Base-by-base conservation (phyloP, 1,140 invertebrate species). In the Papilio glaucus region DNA sequence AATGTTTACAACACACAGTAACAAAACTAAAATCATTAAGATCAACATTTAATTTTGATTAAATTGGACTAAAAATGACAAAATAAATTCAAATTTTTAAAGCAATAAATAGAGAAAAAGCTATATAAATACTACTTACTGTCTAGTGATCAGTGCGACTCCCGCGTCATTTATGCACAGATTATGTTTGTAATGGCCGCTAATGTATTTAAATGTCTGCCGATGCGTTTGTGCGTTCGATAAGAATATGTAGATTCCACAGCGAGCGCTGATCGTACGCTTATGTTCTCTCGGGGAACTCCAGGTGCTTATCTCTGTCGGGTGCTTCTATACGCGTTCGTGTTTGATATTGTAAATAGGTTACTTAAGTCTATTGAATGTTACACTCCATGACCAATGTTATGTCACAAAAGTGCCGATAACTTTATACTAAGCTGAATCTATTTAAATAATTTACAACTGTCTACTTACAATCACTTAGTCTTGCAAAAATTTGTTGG, bases 261-360 rank as follows among this genome's bases (percentile, higher is more conserved):
- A 83, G 83, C 85, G 86, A 81, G 82, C 80, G 84, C 78, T 83
- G 81, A 77, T 81, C 74, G 83, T 90, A 87, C 86, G 88, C 89
- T 91, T 91, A 84, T 82, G 87, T 88, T 89, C 87, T 91, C 89
- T 87, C 88, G 79, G 87, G 83, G 86, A 92, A 89, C 87, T 86
- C 79, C 90, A 91, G 89, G 90, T 92, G 90, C 90, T 92, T 91
- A 87, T 90, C 89, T 89, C 85, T 90, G 87, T 92, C 87, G 84
- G 90, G 90, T 92, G 90, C 90, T 92, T 92, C 85, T 91, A 85
- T 88, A 89, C 85, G 87, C 85, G 85, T 90, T 85, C 76, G 88
- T 89, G 85, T 90, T 89, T 82, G 80, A 88, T 84, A 83, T 85
- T 92, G 90, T 91, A 91, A 88, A 92, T 92, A 92, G 87, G 84